Conservation (phyloP, 1,140 invertebrate species). For the Drosophila prosaltans region DNA sequence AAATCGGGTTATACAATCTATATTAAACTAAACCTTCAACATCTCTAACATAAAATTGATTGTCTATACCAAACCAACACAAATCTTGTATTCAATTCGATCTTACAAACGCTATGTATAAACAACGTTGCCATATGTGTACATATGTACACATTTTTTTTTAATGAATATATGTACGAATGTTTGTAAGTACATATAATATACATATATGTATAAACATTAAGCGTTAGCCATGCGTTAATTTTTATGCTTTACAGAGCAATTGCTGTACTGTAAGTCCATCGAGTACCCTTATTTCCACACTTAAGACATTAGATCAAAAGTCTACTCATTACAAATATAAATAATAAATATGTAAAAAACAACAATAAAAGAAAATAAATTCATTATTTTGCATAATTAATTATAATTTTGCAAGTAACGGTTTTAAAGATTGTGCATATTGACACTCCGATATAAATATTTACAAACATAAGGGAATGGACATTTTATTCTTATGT, state of each 20-base stretch:
- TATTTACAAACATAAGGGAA: no score
- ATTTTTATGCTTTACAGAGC: conserved; percentile 40
- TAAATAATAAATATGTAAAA: no score
- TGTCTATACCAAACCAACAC: not conserved
- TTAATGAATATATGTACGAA: not conserved
- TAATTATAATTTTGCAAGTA: no score
- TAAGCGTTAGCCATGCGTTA: conserved; percentile 41
- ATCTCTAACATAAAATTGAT: no score
- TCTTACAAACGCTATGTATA: not conserved
- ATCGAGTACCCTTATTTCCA: not conserved
- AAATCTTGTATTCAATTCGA: not conserved
- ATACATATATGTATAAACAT: conserved; percentile 27
- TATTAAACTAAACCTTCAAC: no score
- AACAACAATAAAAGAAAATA: no score
- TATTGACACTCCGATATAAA: no score
- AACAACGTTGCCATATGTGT: not conserved
- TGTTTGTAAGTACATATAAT: not conserved
- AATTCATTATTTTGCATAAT: no score
- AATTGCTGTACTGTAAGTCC: conserved; percentile 1
- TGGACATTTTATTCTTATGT: no score
- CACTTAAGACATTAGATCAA: not conserved
- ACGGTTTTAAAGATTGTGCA: no score
- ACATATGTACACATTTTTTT: not conserved
- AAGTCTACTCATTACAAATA: no score
- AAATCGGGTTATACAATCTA: no score